Conservation (phyloP, 2,113 vertebrate genomes). For the Cynoglossus semilaevis region DNA sequence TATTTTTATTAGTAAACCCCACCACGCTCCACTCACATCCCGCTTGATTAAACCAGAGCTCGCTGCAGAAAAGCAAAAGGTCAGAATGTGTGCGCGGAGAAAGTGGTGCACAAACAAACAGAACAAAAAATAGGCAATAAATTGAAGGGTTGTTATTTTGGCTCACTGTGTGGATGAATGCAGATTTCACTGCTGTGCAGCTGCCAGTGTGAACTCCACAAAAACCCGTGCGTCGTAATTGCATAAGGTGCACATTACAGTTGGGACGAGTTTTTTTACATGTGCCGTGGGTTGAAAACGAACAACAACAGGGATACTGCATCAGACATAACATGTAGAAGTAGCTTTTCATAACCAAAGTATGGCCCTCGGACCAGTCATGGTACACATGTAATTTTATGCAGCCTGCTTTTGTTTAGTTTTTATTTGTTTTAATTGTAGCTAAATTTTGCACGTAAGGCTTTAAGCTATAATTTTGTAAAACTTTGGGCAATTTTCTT, state of each 20-base stretch:
- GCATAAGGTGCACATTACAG: constrained; percentile 16
- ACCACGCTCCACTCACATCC: constrained; percentile 36
- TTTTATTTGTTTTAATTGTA: too few relatives aligned
- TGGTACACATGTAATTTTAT: too few relatives aligned
- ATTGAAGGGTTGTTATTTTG: constrained; percentile 19
- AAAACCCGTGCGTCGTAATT: not conserved
- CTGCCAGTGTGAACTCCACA: constrained; percentile 1
- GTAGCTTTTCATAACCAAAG: constrained; percentile 10
- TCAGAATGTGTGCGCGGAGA: constrained; percentile 34
- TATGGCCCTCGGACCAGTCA: too few relatives aligned
- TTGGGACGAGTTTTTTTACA: constrained; percentile 34
- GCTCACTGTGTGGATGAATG: constrained; percentile 10
- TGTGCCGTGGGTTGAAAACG: constrained; percentile 6
- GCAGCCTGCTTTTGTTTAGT: too few relatives aligned
- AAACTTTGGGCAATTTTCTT: too few relatives aligned
- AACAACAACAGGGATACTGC: constrained; percentile 31
- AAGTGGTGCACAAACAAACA: constrained; percentile 12
- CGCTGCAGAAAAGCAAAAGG: constrained; percentile 43
- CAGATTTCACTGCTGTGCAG: constrained; percentile 18
- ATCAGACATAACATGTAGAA: constrained; percentile 17
- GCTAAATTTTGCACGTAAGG: too few relatives aligned
- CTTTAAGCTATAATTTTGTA: too few relatives aligned
- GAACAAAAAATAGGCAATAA: constrained; percentile 22
- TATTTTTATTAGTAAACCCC: constrained; percentile 50
- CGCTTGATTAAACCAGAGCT: constrained; percentile 51